Evolutionary conservation across 1,140 invertebrate species (phyloP).

Genomic region (Drosophila miranda): DNA sequence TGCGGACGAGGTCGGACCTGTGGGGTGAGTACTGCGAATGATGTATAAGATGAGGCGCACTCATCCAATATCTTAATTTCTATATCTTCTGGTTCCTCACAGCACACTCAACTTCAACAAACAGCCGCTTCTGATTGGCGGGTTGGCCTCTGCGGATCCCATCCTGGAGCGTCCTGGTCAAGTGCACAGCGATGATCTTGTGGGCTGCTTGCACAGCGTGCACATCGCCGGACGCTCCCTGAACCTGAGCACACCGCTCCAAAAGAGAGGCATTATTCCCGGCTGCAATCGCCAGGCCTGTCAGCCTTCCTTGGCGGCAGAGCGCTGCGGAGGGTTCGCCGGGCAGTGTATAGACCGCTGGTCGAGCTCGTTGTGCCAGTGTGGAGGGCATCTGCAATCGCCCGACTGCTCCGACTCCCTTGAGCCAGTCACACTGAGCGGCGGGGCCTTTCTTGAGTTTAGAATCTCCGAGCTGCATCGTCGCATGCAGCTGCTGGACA

Average conservation of each 20-base stretch:
- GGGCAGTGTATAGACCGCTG: constrained; percentile 92
- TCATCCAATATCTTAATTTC: background rate
- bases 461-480: constrained; percentile 92
- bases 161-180: constrained; percentile 93
- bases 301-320: constrained; percentile 78
- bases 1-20: constrained; percentile 91
- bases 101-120: constrained; percentile 97
- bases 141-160: constrained; percentile 91
- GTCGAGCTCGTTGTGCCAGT: constrained; percentile 88
- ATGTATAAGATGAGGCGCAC: background rate
- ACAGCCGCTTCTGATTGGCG: constrained; percentile 92
- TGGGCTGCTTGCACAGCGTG: constrained; percentile 96
- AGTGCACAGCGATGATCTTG: constrained; percentile 94
- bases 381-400: constrained; percentile 87
- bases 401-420: constrained; percentile 91
- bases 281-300: constrained; percentile 88
- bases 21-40: constrained; percentile 86
- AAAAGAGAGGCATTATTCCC: constrained; percentile 87
- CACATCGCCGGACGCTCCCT: constrained; percentile 91
- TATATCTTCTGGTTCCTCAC: constrained; percentile 8
- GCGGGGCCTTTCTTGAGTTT: constrained; percentile 91
- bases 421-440: constrained; percentile 89
- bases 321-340: constrained; percentile 85
- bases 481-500: constrained; percentile 91
- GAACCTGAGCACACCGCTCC: constrained; percentile 90